Evolutionary conservation across 2,888 invertebrate genomes (phyloP).

Genomic region (Caenorhabditis wallacei): DNA sequence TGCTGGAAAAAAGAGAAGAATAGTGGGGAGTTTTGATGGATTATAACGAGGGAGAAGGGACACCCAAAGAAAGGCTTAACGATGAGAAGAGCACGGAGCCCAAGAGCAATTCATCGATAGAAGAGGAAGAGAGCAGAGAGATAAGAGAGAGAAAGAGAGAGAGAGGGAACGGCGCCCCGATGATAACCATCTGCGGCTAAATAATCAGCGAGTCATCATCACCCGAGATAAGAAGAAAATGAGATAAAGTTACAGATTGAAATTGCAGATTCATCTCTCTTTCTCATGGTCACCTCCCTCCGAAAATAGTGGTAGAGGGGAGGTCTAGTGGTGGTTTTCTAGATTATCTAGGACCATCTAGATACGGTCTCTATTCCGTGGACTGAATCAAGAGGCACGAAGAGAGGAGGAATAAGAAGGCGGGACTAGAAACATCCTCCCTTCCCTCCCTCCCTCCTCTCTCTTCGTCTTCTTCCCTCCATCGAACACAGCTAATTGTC

Average conservation of each 20-base stretch:
- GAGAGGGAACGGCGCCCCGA: slow-evolving; percentile 12
- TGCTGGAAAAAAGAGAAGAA: slow-evolving; percentile 38
- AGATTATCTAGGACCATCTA: slow-evolving; percentile 59
- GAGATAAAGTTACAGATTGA: slow-evolving; percentile 42
- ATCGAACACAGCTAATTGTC: slow-evolving; percentile 43
- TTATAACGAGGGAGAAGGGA: slow-evolving; percentile 6
- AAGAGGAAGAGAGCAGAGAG: slow-evolving; percentile 4
- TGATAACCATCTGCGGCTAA: slow-evolving; percentile 40
- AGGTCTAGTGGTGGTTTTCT: slow-evolving; percentile 39
- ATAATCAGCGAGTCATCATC: slow-evolving; percentile 29
- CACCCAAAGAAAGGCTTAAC: slow-evolving; percentile 13
- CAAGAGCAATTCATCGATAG: slow-evolving; percentile 1
- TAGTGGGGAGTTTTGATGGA: slow-evolving; percentile 3
- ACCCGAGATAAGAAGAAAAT: slow-evolving; percentile 30
- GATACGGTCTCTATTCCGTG: slow-evolving; percentile 38
- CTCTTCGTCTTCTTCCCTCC: slow-evolving; percentile 3
- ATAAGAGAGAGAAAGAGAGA: not conserved
- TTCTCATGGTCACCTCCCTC: slow-evolving; percentile 28
- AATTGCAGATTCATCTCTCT: slow-evolving; percentile 47
- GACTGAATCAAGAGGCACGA: slow-evolving; percentile 30
- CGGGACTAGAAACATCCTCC: slow-evolving; percentile 3
- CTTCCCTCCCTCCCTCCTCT: not conserved
- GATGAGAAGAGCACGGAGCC: slow-evolving; percentile 9
- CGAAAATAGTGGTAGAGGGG: not conserved
- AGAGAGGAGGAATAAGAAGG: not conserved